Evolutionary conservation across 2,888 invertebrate genomes (phyloP).

Genomic region (Dyspetes luteomarginatus): DNA sequence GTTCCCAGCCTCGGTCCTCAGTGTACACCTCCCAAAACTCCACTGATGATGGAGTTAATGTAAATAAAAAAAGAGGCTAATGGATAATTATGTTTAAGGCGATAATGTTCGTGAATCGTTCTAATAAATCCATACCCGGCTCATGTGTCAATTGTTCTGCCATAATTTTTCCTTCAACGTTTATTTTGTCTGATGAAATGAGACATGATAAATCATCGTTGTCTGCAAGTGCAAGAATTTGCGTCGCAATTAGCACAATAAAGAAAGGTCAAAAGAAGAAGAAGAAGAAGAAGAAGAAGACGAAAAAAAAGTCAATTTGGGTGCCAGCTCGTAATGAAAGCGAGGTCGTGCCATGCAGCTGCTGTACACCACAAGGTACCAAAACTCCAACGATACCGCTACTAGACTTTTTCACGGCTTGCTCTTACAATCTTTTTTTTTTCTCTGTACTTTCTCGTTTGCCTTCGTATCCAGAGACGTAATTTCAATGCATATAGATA

Average conservation of each 20-base stretch:
- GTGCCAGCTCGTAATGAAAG: constrained; percentile 43
- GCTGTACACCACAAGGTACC: constrained; percentile 31
- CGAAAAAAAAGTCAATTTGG: constrained; percentile 23
- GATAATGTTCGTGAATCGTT: constrained; percentile 40
- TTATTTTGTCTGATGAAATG: background rate
- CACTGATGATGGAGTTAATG: constrained; percentile 7
- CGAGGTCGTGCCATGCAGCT: constrained; percentile 15
- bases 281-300: background rate
- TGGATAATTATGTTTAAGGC: constrained; percentile 41
- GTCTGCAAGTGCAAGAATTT: background rate
- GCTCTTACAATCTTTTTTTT: constrained; percentile 1
- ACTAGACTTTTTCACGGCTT: constrained; percentile 6
- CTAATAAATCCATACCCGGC: constrained; percentile 57
- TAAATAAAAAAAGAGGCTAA: constrained; percentile 38
- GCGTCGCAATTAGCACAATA: background rate
- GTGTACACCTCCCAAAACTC: background rate
- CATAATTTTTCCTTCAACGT: background rate
- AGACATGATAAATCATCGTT: background rate
- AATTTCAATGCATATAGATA: background rate
- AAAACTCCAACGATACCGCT: background rate
- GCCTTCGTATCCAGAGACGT: background rate
- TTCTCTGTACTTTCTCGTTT: background rate
- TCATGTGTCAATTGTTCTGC: background rate
- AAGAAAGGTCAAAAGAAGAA: constrained; percentile 1
- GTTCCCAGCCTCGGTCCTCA: background rate